Base-by-base conservation (phyloP, 30 jellyfish, hydroid and myxozoan species). In the Rhopilema esculentum region DNA sequence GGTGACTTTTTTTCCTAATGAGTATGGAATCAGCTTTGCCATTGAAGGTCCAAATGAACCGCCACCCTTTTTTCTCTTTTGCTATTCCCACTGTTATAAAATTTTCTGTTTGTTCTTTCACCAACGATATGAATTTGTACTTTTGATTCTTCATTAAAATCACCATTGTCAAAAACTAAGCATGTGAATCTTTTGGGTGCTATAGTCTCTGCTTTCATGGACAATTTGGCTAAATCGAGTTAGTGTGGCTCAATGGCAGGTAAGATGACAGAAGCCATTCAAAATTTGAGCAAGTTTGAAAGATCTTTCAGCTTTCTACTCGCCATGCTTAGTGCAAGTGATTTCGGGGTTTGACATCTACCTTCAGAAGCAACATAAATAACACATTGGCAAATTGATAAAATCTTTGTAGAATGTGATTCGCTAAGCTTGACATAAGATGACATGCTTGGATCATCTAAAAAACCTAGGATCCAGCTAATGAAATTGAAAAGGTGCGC, bases 71-170 rank as follows among this genome's bases (percentile, higher is more conserved):
- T n/a, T n/a, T n/a, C n/a, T n/a, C n/a, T n/a, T n/a, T n/a, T n/a
- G n/a, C n/a, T n/a, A n/a, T n/a, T n/a, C n/a, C n/a, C n/a, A n/a
- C n/a, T n/a, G n/a, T n/a, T n/a, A n/a, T n/a, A n/a, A n/a, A n/a
- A n/a, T n/a, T n/a, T n/a, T 77, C 88, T 74, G 77, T 79, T 79
- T 8, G 92, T 88, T n/a, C n/a, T n/a, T n/a, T n/a, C n/a, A n/a
- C n/a, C n/a, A n/a, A n/a, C n/a, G 66, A 78, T 65, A 63, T 88
- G 92, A 27, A 92, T 88, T 17, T 80, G 57, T 21, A 80, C 88
- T 30, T 86, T 79, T 7, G 96, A 18, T 87, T 87, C 96, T 76
- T 87, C 96, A 30, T 65, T 26, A 68, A 87, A 87, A 61, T 87
- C 96, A 67, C 66, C 63, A 25, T 87, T 64, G 61, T 50, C 89